Evolutionary conservation across 2,888 invertebrate species (phyloP).

Genomic region (Agrochola macilenta): DNA sequence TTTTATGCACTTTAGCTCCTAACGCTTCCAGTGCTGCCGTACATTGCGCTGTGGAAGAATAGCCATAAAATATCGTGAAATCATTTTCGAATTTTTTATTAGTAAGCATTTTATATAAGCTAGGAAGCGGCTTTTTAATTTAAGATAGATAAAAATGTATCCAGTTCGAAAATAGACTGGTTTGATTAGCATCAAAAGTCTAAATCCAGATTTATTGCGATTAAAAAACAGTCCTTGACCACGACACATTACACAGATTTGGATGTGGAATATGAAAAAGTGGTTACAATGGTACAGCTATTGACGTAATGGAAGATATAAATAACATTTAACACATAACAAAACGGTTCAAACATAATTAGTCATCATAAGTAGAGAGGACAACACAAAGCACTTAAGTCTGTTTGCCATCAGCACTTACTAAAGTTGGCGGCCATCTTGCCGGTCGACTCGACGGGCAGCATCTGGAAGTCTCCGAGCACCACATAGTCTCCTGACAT

Average conservation of each 20-base stretch:
- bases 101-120: too few species aligned
- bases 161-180: conserved; percentile 1
- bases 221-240: conserved; percentile 1
- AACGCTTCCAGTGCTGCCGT: conserved; percentile 83
- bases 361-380: not conserved
- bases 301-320: not conserved
- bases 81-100: not conserved
- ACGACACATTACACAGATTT: not conserved
- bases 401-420: conserved; percentile 77
- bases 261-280: not conserved
- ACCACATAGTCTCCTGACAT: conserved; percentile 87
- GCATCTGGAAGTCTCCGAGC: conserved; percentile 89
- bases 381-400: not conserved
- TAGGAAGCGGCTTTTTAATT: not conserved
- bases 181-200: conserved; percentile 12
- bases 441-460: conserved; percentile 91
- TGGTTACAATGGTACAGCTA: not conserved
- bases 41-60: conserved; percentile 75
- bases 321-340: not conserved
- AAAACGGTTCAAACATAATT: not conserved
- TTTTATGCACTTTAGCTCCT: conserved; percentile 84
- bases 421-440: conserved; percentile 91
- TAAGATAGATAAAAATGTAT: conserved; percentile 11
- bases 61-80: not conserved
- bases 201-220: not conserved